Evolutionary conservation across 2,113 vertebrate species (phyloP).

Genomic region (Neotoma lepida): DNA sequence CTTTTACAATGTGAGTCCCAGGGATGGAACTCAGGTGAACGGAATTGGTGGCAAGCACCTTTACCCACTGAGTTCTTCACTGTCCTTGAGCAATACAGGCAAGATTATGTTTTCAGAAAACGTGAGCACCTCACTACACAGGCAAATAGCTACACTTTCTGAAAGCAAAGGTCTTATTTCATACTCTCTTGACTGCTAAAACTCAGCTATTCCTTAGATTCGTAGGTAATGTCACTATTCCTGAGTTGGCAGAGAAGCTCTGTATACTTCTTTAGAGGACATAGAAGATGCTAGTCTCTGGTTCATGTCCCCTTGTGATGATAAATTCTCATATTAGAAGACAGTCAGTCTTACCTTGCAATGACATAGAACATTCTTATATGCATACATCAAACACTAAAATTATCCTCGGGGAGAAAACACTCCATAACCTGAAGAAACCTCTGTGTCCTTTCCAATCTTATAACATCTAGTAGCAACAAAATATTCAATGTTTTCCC

Average conservation of each 20-base stretch:
- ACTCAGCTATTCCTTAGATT: background rate
- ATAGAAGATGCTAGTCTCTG: background rate
- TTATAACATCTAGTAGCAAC: background rate
- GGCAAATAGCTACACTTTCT: rapidly evolving
- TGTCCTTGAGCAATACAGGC: background rate
- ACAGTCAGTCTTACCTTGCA: background rate
- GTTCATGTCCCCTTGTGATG: background rate
- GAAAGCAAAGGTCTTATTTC: background rate
- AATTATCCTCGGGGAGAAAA: background rate
- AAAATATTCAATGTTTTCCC: background rate
- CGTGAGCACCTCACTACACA: background rate
- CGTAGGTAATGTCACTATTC: background rate
- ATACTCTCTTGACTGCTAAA: background rate
- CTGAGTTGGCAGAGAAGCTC: background rate
- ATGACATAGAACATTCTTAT: background rate
- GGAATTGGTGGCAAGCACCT: background rate
- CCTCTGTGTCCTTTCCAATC: background rate
- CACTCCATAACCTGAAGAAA: background rate
- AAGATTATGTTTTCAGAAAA: background rate
- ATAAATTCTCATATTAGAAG: background rate
- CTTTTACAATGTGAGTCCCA: no score
- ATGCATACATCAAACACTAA: background rate
- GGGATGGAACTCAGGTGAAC: background rate
- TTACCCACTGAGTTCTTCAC: background rate
- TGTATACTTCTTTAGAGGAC: background rate